Conservation (phyloP, 2,797 vertebrate genomes). For the Neomorphus geoffroyi region DNA sequence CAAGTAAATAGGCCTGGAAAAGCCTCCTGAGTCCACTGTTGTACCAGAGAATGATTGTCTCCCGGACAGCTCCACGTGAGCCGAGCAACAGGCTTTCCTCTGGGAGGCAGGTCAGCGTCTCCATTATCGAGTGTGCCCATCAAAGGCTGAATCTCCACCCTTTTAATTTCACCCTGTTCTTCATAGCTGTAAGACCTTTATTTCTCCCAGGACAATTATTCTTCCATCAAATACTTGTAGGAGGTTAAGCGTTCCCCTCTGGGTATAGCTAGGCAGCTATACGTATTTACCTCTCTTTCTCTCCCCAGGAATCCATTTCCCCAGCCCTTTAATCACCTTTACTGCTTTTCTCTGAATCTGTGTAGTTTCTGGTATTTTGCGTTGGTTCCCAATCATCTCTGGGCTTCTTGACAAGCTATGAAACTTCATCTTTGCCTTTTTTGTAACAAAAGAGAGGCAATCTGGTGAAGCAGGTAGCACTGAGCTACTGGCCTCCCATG, state of each 20-base stretch:
- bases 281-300: slow-evolving; percentile 43
- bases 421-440: slow-evolving; percentile 24
- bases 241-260: slow-evolving; percentile 44
- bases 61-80: background rate
- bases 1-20: slow-evolving; percentile 16
- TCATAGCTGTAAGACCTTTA: slow-evolving; percentile 63
- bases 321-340: slow-evolving; percentile 54
- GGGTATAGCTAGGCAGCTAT: slow-evolving; percentile 41
- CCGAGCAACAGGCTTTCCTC: background rate
- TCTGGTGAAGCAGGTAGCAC: background rate
- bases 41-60: slow-evolving; percentile 24
- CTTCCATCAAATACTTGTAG: slow-evolving; percentile 60
- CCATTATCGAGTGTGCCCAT: slow-evolving; percentile 35
- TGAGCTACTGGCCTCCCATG: background rate
- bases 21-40: background rate
- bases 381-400: slow-evolving; percentile 12
- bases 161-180: slow-evolving; percentile 67
- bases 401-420: background rate
- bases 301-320: slow-evolving; percentile 50
- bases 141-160: slow-evolving; percentile 51
- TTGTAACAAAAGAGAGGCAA: background rate
- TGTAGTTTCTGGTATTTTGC: slow-evolving; percentile 16
- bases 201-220: slow-evolving; percentile 57
- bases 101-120: slow-evolving; percentile 46
- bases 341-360: slow-evolving; percentile 26